Base-by-base conservation (phyloP, 2,888 invertebrate genomes). In the Mythimna ferrago region DNA sequence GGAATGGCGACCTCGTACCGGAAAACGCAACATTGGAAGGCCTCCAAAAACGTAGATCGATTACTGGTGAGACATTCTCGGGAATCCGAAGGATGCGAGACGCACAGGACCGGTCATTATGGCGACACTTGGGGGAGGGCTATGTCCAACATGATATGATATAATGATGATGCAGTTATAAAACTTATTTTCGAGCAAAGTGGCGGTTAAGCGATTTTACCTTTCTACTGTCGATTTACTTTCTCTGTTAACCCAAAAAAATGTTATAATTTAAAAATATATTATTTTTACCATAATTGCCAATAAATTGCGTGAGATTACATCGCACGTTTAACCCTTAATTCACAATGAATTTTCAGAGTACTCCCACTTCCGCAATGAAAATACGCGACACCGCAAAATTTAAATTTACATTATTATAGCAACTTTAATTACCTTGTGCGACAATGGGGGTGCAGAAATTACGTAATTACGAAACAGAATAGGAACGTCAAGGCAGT, bases 391-490 rank as follows among this genome's bases (percentile, higher is more conserved):
- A 65, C 66, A 61, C 38, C 38, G 51, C 48, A 56, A 69, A 73
- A 85, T 84, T 70, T 69, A 57, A 74, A 81, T 78, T 75, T 65
- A 75, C 64, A 60, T 69, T 82, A 81, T 69, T 66, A 78, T 41
- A 53, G 48, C 26, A 38, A 66, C 61, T 73, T 85, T 78, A 82
- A 85, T 82, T 85, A 71, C 75, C 66, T 71, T 60, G 54, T 53
- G 60, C 26, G 68, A 84, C 73, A 85, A 82, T 77, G 60, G 58
- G 58, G 61, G 58, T 73, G 64, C 63, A 66, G 83, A 60, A 71
- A 79, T 76, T 78, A 71, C 58, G 54, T 69, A 64, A 74, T 78
- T 71, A 78, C 41, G 58, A 66, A 76, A 51, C 71, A 60, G 41
- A 79, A 78, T 66, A 35, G 62, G 54, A 35, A 48, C n/a, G 11